Conservation (phyloP, 2,888 invertebrate species). For the Erebia ligea region DNA sequence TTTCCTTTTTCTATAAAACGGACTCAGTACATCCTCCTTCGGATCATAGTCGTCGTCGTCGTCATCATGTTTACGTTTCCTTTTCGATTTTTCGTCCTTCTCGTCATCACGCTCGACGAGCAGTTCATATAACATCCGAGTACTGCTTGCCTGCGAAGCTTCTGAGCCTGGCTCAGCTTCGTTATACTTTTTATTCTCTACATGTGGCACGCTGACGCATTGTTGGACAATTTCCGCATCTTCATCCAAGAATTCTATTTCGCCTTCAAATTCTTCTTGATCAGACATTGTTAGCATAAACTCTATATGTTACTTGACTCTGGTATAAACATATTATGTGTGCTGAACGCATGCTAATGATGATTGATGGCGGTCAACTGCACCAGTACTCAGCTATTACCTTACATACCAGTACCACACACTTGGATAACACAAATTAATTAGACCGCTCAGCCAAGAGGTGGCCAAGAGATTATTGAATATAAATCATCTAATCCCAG, state of each 20-base stretch:
- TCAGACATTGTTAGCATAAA: constrained; percentile 50
- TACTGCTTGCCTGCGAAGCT: constrained; percentile 15
- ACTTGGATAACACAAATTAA: too few species aligned
- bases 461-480: too few species aligned
- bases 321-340: too few species aligned
- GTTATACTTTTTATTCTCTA: constrained; percentile 26
- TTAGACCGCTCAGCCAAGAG: too few species aligned
- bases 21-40: constrained; percentile 46
- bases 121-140: constrained; percentile 30
- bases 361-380: too few species aligned
- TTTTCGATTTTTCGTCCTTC: constrained; percentile 25
- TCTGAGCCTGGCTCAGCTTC: constrained; percentile 1
- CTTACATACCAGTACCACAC: too few species aligned
- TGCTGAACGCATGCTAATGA: too few species aligned
- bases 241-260: constrained; percentile 77
- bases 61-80: constrained; percentile 52
- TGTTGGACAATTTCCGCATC: constrained; percentile 74
- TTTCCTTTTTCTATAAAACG: constrained; percentile 41
- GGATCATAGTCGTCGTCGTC: constrained; percentile 73
- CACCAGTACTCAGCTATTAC: too few species aligned
- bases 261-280: constrained; percentile 52
- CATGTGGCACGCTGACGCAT: constrained; percentile 55
- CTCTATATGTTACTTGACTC: too few species aligned
- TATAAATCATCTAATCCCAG: too few species aligned
- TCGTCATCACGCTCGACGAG: constrained; percentile 52